Evolutionary conservation across 2,113 vertebrate species (phyloP), one percentile per base, ranked within the genome.

Genomic region (Daboia siamensis): DNA sequence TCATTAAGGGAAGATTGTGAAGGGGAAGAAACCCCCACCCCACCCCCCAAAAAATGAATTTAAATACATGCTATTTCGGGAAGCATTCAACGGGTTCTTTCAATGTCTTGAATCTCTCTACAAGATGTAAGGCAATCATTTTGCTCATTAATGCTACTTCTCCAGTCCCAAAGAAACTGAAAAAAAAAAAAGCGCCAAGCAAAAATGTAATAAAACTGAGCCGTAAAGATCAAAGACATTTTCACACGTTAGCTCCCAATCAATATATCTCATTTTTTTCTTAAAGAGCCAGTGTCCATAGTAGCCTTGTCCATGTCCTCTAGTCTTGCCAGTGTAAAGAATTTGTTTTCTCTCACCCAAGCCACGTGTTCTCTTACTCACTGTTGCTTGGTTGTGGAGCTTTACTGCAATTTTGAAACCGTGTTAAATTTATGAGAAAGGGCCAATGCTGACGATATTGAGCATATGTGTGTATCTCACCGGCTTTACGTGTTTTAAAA

Each of bases 341-440:
- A 56, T n/a, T 57, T 26, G 10, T 39, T 89, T 10, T 46, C n/a
- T 26, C 89, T 87, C 61, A 92, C 80, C 13, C 13, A 64, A 93
- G 26, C 90, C 13, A 91, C 87, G 85, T 8, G 56, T 3, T 92
- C 0, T 0, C 24, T 64, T 29, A 56, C 21, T 93, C 93, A 55
- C 52, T 54, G 64, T 69, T 15, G 48, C 92, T 90, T 64, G n/a
- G 92, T 92, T 33, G 94, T 95, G 94, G 93, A 90, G 92, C 92
- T 52, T 92, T 94, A 85, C 91, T 92, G 88, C 15, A 61, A 48
- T 39, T 94, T 91, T 86, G 94, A 96, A 95, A 95, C 74, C 12
- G 1, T 84, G 74, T 85, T 95, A 92, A 91, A 92, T 64, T 91
- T 69, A 51, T 93, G 93, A 91, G 90, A 95, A 94, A 93, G 91